Base-by-base conservation (phyloP, 2,888 invertebrate genomes). In the Sialis lutaria region DNA sequence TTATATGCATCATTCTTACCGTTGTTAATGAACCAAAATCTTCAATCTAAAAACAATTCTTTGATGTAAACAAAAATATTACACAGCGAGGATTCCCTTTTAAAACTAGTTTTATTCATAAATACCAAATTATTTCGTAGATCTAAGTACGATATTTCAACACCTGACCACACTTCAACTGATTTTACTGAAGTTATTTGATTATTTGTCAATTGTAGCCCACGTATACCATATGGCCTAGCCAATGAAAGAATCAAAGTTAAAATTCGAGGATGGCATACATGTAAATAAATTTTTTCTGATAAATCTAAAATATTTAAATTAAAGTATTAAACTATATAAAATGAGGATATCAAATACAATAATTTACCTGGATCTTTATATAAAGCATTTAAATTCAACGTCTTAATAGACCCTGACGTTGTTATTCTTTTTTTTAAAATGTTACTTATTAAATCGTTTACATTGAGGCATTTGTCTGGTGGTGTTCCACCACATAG, bases 261-360 rank as follows among this genome's bases (percentile, higher is more conserved):
- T 50, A 70, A 62, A 13, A 67, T 65, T 55, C 65, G 67, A n/a
- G 62, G 60, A 48, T 71, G 70, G 1, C 67, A 66, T 31, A 72
- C 50, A 1, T 69, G 65, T 50, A 67, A 70, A 51, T 61, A 64
- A 51, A 70, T 57, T 0, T 52, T 57, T 10, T 59, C 50, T 31
- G 33, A 35, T 9, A 49, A 37, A 39, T 43, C 51, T 51, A 40
- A 44, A 49, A 41, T 5, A 30, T 5, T 5, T n/a, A 12, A 12
- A 3, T 42, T 42, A 8, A 9, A 31, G 6, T n/a, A 7, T 42
- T n/a, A 7, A 5, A 13, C 30, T 42, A 3, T 6, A 8, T n/a
- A 5, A 31, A 22, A 22, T 22, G 6, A 39, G 7, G 8, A 9
- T 8, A 30, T 30, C 9, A 4, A 40, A n/a, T 9, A 31, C n/a